Base-by-base conservation (phyloP, 2,888 invertebrate genomes). In the Muscina levida region DNA sequence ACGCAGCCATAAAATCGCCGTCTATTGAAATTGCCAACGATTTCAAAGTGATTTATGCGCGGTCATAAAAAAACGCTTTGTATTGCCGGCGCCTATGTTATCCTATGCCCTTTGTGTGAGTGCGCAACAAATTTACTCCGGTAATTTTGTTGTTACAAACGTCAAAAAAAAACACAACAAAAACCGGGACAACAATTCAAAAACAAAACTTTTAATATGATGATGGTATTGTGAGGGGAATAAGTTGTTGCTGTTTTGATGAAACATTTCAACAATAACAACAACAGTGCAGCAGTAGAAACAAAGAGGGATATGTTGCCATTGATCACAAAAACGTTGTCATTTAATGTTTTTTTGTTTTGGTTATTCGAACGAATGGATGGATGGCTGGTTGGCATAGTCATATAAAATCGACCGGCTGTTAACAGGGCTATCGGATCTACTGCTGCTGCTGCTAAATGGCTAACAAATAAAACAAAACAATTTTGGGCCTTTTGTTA, bases 401-500 rank as follows among this genome's bases (percentile, higher is more conserved):
- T 31, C 31, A 31, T 8, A 31, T 8, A 31, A 31, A 31, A 3
- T 56, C 24, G 59, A 15, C 66, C 13, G 53, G 31, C 13, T 24
- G 68, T 72, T 65, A 72, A 57, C 44, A 65, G 65, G 51, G 42
- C 24, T 39, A 71, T 80, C 74, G 67, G 19, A 57, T 65, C 22
- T 53, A n/a, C n/a, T n/a, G n/a, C n/a, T n/a, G n/a, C n/a, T n/a
- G n/a, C n/a, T 31, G 46, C 71, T 77, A 74, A 81, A 74, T 74
- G 74, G 62, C 62, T 67, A 62, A 59, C 65, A 77, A 71, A 77
- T 37, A 71, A 74, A 74, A 53, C 77, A 31, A 31, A 8, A 5
- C 31, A 31, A 31, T 1, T 42, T 31, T 13, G 51, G 19, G 17
- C 26, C 77, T 31, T 77, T 81, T 71, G 67, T 74, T 72, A 48